Conservation (phyloP, 35 echinoderm and acorn worm genomes). For the Apostichopus californicus region DNA sequence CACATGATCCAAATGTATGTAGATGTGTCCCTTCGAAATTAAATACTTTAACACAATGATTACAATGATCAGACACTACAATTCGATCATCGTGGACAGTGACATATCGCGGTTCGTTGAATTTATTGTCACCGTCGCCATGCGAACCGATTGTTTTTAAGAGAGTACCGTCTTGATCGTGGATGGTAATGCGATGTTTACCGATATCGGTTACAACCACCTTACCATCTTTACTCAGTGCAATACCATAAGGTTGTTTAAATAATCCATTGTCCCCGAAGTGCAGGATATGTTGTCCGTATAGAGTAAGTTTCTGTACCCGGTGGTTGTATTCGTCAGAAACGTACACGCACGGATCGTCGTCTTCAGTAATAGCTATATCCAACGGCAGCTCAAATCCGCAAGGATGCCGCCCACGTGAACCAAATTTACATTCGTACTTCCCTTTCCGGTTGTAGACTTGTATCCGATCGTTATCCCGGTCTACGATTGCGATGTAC, state of each 20-base stretch:
- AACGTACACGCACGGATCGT: slow-evolving; percentile 92
- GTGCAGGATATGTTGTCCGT: slow-evolving; percentile 89
- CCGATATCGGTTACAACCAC: slow-evolving; percentile 95
- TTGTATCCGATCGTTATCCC: slow-evolving; percentile 96
- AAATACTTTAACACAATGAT: slow-evolving; percentile 97
- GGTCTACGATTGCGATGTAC: slow-evolving; percentile 89
- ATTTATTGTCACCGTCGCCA: slow-evolving; percentile 83
- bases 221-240: slow-evolving; percentile 72
- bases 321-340: slow-evolving; percentile 99
- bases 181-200: slow-evolving; percentile 94
- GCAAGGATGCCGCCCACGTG: slow-evolving; percentile 84
- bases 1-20: slow-evolving; percentile 90
- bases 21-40: slow-evolving; percentile 80
- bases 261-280: slow-evolving; percentile 98
- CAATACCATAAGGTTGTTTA: slow-evolving; percentile 97
- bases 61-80: slow-evolving; percentile 96
- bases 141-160: slow-evolving; percentile 86
- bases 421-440: slow-evolving; percentile 99
- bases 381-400: slow-evolving; percentile 98
- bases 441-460: slow-evolving; percentile 96
- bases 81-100: slow-evolving; percentile 74
- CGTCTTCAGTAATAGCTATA: slow-evolving; percentile 82
- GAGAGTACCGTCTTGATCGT: slow-evolving; percentile 83
- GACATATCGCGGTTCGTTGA: slow-evolving; percentile 98
- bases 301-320: slow-evolving; percentile 96